Conservation (phyloP, 2,888 invertebrate species). For the Pristionchus maxplancki region DNA sequence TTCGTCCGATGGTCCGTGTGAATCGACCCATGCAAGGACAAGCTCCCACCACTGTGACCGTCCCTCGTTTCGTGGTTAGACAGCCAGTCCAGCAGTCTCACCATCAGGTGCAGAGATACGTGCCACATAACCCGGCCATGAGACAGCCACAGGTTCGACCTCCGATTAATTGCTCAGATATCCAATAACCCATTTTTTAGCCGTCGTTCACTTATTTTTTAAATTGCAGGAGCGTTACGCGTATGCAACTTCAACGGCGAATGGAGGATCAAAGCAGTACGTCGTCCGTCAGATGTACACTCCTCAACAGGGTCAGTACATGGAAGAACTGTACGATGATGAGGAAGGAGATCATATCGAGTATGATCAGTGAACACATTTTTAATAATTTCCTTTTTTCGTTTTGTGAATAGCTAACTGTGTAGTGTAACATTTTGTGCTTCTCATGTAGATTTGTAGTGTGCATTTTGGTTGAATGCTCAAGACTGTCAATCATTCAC, state of each 20-base stretch:
- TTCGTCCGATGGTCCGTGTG: conserved; percentile 43
- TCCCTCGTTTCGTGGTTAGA: conserved; percentile 2
- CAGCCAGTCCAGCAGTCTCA: not conserved
- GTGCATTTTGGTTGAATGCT: not conserved
- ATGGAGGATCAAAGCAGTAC: conserved; percentile 38
- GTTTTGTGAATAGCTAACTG: not conserved
- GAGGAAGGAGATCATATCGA: conserved; percentile 42
- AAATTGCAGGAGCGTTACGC: conserved; percentile 39
- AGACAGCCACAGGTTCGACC: conserved; percentile 6
- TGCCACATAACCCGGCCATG: not conserved
- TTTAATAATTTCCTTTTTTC: not conserved
- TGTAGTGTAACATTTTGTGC: not conserved
- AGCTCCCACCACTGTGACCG: conserved; percentile 14
- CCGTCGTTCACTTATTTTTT: not conserved
- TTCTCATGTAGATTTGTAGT: not conserved
- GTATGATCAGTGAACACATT: not conserved
- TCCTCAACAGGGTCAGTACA: conserved; percentile 1
- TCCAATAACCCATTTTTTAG: not conserved
- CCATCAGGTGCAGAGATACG: conserved; percentile 19
- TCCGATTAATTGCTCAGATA: too few relatives aligned
- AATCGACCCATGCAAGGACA: not conserved
- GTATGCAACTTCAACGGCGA: not conserved
- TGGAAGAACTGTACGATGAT: conserved; percentile 48
- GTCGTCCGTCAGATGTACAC: conserved; percentile 35
- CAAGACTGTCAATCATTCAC: not conserved